Evolutionary conservation across 2,888 invertebrate genomes (phyloP).

Genomic region (Anorthoa munda): DNA sequence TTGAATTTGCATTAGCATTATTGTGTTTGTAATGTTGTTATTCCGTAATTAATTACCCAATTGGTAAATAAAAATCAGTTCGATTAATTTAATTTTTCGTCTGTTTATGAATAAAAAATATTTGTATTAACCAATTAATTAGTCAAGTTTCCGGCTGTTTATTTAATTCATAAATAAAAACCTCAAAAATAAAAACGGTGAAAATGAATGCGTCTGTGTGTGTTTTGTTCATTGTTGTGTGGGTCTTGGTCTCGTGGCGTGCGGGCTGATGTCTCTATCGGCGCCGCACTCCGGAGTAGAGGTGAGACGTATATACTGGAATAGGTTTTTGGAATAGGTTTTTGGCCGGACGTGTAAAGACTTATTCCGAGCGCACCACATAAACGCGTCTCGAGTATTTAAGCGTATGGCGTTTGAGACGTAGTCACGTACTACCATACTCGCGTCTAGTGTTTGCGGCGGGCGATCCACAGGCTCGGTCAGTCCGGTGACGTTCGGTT

Average conservation of each 20-base stretch:
- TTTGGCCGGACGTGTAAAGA: no score
- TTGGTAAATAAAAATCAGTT: background rate
- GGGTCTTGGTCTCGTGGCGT: slow-evolving; percentile 65
- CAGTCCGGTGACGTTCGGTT: no score
- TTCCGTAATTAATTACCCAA: background rate
- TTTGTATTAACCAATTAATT: slow-evolving; percentile 3
- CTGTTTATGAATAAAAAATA: slow-evolving; percentile 1
- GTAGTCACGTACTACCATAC: no score
- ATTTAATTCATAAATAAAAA: slow-evolving; percentile 5
- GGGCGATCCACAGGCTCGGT: no score
- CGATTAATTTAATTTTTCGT: background rate
- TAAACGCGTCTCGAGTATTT: no score
- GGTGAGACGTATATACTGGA: no score
- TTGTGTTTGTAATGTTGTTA: slow-evolving; percentile 15
- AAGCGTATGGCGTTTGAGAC: no score
- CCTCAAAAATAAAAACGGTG: slow-evolving; percentile 24
- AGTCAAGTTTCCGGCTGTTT: slow-evolving; percentile 2
- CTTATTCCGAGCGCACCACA: no score
- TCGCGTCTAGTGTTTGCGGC: no score
- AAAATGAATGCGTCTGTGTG: slow-evolving; percentile 47
- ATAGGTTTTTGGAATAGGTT: no score
- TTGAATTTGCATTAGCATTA: slow-evolving; percentile 17
- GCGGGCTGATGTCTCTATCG: slow-evolving; percentile 89
- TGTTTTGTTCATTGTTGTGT: slow-evolving; percentile 53
- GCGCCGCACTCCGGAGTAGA: slow-evolving; percentile 74